Evolutionary conservation across 1,140 invertebrate genomes (phyloP), one percentile per base, ranked within the genome.

Genomic region (Neotoxoptera formosana): DNA sequence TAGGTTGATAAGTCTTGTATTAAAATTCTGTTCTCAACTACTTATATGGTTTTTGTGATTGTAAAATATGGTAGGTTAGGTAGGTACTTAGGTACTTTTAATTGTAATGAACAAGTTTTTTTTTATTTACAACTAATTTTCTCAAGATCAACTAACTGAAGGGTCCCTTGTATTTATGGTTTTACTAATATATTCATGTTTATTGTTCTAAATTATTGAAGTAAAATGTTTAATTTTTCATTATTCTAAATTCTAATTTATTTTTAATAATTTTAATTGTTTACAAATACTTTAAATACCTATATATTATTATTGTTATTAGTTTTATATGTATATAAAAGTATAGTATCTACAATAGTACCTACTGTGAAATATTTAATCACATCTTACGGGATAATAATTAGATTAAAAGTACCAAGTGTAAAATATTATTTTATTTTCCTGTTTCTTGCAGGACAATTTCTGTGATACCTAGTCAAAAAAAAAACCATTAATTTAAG

Each of bases 401-500:
- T 89, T 36, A 56, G 47, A 53, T 89, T 53, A 56, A 4, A n/a
- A n/a, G 34, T 87, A 89, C 20, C n/a, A 4, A 89, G 48, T 51
- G n/a, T 90, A 67, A 67, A 41, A 90, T 90, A 90, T 36, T 89
- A 92, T 83, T 93, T 93, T 81, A 84, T 93, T 93, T 93, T 93
- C 91, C 91, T 86, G 91, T 93, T 93, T 93, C 81, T 91, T 91
- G 34, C 91, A 93, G 91, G 91, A 93, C 91, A 93, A 56, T 93
- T 93, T 86, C 81, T 93, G 91, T 93, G 91, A 93, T 93, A 84
- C 51, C 81, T 93, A 93, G 51, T 93, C 81, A 83, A 93, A 93
- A 84, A 89, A 34, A 89, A 36, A 89, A 86, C 56, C n/a, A 86
- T 93, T 86, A 84, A 93, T 86, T 93, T 93, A 86, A 93, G 47